Conservation (phyloP, 2,113 vertebrate genomes). For the Ursus arctos region DNA sequence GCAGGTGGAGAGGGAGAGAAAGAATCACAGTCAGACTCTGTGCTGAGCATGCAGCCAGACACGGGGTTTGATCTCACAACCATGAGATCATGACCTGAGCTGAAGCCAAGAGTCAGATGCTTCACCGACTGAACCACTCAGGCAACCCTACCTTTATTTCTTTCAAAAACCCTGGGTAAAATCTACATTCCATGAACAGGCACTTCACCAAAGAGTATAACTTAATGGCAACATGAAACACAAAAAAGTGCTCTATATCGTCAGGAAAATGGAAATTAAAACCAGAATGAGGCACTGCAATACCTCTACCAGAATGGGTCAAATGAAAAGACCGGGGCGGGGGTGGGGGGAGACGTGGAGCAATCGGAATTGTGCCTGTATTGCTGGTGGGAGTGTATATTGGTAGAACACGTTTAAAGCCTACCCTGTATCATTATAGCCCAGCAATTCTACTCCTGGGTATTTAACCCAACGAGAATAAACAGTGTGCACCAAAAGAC, state of each 20-base stretch:
- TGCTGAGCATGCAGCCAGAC: not conserved
- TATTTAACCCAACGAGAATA: not conserved
- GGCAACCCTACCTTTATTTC: not conserved
- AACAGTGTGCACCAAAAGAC: not conserved
- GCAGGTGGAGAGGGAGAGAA: not conserved
- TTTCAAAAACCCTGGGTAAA: not conserved
- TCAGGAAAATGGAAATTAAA: constrained; percentile 22
- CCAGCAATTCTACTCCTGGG: not conserved
- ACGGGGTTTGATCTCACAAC: not conserved
- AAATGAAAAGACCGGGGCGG: not conserved
- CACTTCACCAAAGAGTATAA: not conserved
- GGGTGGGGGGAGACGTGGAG: not conserved
- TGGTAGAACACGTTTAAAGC: not conserved
- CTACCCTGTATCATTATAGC: not conserved
- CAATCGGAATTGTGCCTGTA: not conserved
- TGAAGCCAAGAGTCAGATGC: not conserved
- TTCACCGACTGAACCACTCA: too few relatives aligned
- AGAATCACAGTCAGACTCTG: not conserved
- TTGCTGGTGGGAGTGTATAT: not conserved
- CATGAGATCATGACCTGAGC: too few relatives aligned
- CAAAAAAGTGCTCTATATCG: not conserved
- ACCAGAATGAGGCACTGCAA: not conserved
- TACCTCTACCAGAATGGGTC: not conserved
- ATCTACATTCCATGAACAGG: not conserved
- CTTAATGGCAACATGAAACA: not conserved